A percentile compares a stretch with the other conserved stretches of the same genome.
Evolutionary conservation across 2,888 invertebrate species (phyloP).

Genomic region (Drosophila picticornis): DNA sequence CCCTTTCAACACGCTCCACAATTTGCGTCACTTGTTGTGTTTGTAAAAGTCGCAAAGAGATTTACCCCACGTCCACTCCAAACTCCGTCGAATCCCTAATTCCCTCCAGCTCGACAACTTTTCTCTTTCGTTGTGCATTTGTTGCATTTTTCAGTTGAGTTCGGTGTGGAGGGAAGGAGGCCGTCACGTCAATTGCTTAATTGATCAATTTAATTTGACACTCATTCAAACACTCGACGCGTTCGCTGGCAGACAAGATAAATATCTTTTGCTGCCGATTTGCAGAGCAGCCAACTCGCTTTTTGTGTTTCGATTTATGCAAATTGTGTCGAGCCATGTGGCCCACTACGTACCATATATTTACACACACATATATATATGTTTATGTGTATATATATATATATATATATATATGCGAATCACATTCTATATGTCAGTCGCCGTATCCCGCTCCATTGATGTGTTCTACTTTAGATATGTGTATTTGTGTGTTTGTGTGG

Average conservation of each 20-base stretch:
- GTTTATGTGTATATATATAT: constrained; percentile 3
- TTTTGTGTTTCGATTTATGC: constrained; percentile 80
- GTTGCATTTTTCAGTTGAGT: constrained; percentile 44
- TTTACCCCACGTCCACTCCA: background rate
- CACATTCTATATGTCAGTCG: constrained; percentile 14
- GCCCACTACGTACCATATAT: constrained; percentile 44
- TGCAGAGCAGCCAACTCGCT: constrained; percentile 57
- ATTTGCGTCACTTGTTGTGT: constrained; percentile 73
- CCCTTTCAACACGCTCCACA: constrained; percentile 47
- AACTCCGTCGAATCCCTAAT: constrained; percentile 5
- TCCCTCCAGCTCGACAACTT: background rate
- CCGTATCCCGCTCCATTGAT: constrained; percentile 19
- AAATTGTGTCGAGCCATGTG: constrained; percentile 73
- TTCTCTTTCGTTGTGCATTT: constrained; percentile 28
- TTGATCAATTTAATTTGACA: constrained; percentile 83
- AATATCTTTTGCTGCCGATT: constrained; percentile 76
- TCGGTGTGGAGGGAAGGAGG: constrained; percentile 1
- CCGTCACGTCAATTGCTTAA: constrained; percentile 79
- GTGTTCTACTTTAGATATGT: constrained; percentile 52
- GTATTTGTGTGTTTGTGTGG: constrained; percentile 7
- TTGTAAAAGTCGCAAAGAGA: constrained; percentile 47
- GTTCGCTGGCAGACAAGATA: constrained; percentile 60
- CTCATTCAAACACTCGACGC: constrained; percentile 73
- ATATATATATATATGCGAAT: constrained; percentile 17
- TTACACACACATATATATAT: constrained; percentile 4